Percentiles rank a stretch among this genome's conserved stretches.
phyloP scores from a whole-genome alignment of 2,113 vertebrate genomes.

The Lipophrys pholis region DNA sequence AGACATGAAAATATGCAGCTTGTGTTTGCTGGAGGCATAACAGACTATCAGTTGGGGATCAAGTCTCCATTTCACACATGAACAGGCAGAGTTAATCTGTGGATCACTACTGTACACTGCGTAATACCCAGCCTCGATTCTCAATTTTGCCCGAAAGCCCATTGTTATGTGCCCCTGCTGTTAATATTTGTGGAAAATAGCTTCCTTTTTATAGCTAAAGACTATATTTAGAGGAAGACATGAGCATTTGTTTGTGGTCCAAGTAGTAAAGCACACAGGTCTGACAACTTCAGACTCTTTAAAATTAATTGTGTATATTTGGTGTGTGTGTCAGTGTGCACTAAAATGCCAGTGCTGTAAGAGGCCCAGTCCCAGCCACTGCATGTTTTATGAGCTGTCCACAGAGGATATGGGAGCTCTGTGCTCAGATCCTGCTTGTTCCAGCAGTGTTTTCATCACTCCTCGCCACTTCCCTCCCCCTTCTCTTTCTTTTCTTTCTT shows the following conservation, averaged over 20 bases:
- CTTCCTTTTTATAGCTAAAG: conserved; percentile 34
- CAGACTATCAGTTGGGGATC: conserved; percentile 79
- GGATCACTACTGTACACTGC: conserved; percentile 80
- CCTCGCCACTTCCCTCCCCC: conserved; percentile 29
- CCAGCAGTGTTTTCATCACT: conserved; percentile 73
- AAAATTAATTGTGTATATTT: conserved; percentile 60
- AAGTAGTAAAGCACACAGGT: conserved; percentile 33
- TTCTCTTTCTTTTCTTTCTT: neutral
- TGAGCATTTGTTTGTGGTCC: conserved; percentile 28
- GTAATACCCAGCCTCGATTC: conserved; percentile 52
- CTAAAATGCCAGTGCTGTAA: conserved; percentile 75
- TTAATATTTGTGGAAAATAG: conserved; percentile 59
- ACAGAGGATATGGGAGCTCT: conserved; percentile 74
- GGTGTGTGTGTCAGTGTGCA: conserved; percentile 56
- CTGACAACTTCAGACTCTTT: conserved; percentile 41
- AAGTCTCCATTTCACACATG: conserved; percentile 86
- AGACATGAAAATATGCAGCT: conserved; percentile 70
- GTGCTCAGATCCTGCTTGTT: conserved; percentile 78
- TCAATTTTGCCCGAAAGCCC: conserved; percentile 40
- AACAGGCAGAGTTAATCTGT: conserved; percentile 84
- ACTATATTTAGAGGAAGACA: conserved; percentile 46
- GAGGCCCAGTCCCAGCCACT: conserved; percentile 69
- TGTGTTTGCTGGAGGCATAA: conserved; percentile 73
- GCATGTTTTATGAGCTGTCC: conserved; percentile 85
- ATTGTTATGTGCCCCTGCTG: conserved; percentile 59